These are phyloP conservation scores for Sinosuthora webbiana DNA, from an alignment of 2,113 vertebrate species.

Conservation along the genomic window DNA sequence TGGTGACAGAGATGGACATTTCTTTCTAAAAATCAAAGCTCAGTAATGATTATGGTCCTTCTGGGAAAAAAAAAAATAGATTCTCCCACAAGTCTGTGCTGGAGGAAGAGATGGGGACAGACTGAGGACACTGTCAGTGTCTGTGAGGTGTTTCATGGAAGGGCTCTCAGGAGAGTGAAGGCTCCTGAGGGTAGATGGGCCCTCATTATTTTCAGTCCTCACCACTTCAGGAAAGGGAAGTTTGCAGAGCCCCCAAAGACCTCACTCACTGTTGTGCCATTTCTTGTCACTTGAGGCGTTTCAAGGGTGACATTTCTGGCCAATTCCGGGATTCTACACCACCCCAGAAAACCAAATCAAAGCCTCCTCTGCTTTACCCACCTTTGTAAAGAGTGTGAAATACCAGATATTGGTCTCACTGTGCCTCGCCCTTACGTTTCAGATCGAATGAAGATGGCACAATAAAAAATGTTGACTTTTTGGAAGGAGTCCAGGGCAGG, in stretches of 20 bases:
- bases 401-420: fast-evolving
- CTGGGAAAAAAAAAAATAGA: background rate
- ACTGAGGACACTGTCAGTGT: fast-evolving
- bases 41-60: background rate
- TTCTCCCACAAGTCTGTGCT: background rate
- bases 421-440: background rate
- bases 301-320: background rate
- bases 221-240: background rate
- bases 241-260: background rate
- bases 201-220: background rate
- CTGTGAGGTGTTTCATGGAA: background rate
- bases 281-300: fast-evolving
- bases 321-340: fast-evolving
- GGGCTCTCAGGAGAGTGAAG: background rate
- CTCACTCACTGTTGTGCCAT: background rate
- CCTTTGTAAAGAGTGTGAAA: background rate
- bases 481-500: background rate
- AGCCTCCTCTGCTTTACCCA: background rate
- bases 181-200: background rate
- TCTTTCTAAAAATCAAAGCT: background rate
- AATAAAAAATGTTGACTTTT: background rate
- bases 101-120: background rate
- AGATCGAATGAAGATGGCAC: background rate
- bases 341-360: background rate
- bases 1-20: background rate